These are phyloP conservation scores for Umimayanthus chanpuru DNA, from an alignment of 92 coral and sea anemone genomes.

Conservation along the genomic window DNA sequence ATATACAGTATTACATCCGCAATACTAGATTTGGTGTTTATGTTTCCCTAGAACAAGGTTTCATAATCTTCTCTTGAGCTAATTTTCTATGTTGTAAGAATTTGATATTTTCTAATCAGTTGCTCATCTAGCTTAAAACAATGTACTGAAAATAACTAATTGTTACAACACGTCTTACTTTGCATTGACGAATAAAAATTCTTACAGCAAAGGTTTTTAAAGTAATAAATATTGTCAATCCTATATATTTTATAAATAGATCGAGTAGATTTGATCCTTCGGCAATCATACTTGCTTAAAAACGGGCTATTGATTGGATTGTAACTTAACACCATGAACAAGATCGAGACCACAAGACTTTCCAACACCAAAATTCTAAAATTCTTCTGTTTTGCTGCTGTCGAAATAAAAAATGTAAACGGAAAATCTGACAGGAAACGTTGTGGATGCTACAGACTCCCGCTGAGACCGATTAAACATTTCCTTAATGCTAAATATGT, in stretches of 20 bases:
- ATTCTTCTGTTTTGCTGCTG: background rate
- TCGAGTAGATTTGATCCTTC: background rate
- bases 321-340: background rate
- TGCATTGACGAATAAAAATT: too few species aligned
- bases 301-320: background rate
- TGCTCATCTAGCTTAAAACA: background rate
- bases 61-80: too few species aligned
- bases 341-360: background rate
- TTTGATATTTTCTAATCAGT: background rate
- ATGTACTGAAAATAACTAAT: background rate
- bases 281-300: background rate
- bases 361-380: background rate
- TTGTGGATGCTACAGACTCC: background rate
- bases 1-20: conserved; percentile 5
- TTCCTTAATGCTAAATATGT: too few species aligned
- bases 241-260: background rate
- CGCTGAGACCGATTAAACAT: background rate
- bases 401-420: background rate
- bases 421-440: background rate
- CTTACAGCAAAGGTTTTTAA: too few species aligned
- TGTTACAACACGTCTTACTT: too few species aligned
- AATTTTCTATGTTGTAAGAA: too few species aligned
- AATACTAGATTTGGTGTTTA: background rate
- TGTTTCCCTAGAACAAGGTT: too few species aligned
- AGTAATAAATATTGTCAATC: too few species aligned